Percentiles rank a stretch among this genome's conserved stretches.
Conservation (phyloP, 2,888 invertebrate genomes). For the Pinctada fucata region DNA sequence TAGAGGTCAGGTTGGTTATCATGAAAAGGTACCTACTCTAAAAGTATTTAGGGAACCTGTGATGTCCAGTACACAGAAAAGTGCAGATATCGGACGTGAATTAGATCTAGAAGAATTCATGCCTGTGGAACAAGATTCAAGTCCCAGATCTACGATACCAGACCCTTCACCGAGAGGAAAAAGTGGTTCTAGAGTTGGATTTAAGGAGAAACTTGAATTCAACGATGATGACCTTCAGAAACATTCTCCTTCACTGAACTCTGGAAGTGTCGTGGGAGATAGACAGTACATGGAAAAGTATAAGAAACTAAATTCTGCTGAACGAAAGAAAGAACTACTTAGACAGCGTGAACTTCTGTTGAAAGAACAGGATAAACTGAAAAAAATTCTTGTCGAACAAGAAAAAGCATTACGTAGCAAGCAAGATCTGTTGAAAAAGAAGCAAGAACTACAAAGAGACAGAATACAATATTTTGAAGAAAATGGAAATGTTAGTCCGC, state of each 20-base stretch:
- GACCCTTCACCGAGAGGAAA: conserved; percentile 20
- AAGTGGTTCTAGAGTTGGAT: conserved; percentile 46
- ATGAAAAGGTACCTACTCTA: conserved; percentile 40
- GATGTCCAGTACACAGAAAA: conserved; percentile 71
- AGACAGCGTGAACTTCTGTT: conserved; percentile 60
- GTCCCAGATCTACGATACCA: conserved; percentile 47
- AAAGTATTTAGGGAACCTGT: conserved; percentile 62
- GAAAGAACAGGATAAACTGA: conserved; percentile 63
- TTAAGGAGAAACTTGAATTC: conserved; percentile 49
- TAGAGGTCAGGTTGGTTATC: conserved; percentile 40
- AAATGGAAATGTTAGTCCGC: conserved; percentile 38
- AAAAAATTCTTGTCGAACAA: conserved; percentile 59
- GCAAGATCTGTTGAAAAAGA: conserved; percentile 50
- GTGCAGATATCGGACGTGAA: conserved; percentile 58
- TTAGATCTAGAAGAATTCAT: conserved; percentile 44
- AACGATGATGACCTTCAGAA: conserved; percentile 39
- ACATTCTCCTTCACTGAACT: conserved; percentile 47
- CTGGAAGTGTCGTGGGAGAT: conserved; percentile 43
- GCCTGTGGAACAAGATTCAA: conserved; percentile 42
- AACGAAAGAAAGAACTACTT: conserved; percentile 61
- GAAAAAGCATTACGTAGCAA: conserved; percentile 54
- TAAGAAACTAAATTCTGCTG: conserved; percentile 58
- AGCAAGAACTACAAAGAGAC: conserved; percentile 51
- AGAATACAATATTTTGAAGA: conserved; percentile 54
- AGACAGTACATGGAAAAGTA: conserved; percentile 54